Evolutionary conservation across 2,113 vertebrate species (phyloP).

Genomic region (Apodemus sylvaticus): DNA sequence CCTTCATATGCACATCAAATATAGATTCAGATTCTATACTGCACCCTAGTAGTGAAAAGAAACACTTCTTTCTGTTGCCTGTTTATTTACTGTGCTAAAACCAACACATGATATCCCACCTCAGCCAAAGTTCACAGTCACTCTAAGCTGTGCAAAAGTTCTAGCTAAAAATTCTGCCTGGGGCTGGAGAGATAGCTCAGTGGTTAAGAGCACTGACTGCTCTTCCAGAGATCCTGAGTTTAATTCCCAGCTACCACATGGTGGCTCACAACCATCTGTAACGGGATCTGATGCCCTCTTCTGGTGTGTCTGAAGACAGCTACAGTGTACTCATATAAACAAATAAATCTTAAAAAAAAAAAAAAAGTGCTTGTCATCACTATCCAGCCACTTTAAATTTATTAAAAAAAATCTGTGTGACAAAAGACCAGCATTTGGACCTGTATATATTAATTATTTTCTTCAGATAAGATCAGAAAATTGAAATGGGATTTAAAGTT

Average conservation of each 20-base stretch:
- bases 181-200: too few relatives aligned
- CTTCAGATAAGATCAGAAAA: constrained; percentile 51
- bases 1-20: constrained; percentile 6
- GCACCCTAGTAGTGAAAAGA: constrained; percentile 41
- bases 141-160: not conserved
- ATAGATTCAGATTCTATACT: not conserved
- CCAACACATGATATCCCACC: not conserved
- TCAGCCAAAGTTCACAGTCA: not conserved
- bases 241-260: too few relatives aligned
- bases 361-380: too few relatives aligned
- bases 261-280: too few relatives aligned
- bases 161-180: not conserved
- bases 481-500: not conserved
- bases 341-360: too few relatives aligned
- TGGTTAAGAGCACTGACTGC: too few relatives aligned
- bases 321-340: too few relatives aligned
- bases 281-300: too few relatives aligned
- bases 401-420: not conserved
- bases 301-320: too few relatives aligned
- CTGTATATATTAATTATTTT: constrained; percentile 50
- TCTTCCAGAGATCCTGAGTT: too few relatives aligned
- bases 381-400: too few relatives aligned
- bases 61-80: not conserved
- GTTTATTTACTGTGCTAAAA: constrained; percentile 3
- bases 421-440: not conserved